Conservation (phyloP, 2,113 vertebrate species). For the Rhagologus leucostigma region DNA sequence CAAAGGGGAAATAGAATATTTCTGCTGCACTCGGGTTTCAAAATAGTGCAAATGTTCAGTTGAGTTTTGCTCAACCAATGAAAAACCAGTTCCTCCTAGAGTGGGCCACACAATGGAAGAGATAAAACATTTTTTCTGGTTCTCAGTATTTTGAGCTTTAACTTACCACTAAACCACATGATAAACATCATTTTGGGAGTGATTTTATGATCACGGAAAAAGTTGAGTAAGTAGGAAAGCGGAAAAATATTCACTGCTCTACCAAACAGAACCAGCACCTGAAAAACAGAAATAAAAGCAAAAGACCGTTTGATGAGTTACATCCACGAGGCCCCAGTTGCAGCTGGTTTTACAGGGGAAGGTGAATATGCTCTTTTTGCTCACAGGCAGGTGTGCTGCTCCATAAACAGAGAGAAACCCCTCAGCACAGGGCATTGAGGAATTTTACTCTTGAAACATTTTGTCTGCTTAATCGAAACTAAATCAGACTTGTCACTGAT, state of each 20-base stretch:
- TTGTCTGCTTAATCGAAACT: neutral
- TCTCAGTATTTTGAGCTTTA: neutral
- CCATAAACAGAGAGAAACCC: neutral
- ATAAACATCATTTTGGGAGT: conserved; percentile 99
- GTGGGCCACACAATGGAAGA: neutral
- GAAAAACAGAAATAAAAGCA: conserved; percentile 15
- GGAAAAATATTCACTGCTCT: conserved; percentile 97
- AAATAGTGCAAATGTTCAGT: neutral
- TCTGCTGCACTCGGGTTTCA: neutral
- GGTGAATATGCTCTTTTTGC: neutral
- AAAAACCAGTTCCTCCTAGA: neutral
- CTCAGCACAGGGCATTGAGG: neutral
- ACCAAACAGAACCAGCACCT: conserved; percentile 93
- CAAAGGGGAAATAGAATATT: neutral
- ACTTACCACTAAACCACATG: conserved; percentile 99
- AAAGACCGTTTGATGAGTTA: neutral
- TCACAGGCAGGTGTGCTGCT: neutral
- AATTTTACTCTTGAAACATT: neutral
- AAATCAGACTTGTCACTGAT: neutral
- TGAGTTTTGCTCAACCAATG: neutral
- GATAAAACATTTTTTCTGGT: neutral
- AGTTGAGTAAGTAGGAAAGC: conserved; percentile 93
- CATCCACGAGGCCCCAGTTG: accelerated
- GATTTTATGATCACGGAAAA: conserved; percentile 98
- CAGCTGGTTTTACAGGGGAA: neutral